A percentile compares a stretch with the other conserved stretches of the same genome.
Conservation (phyloP, 2,797 vertebrate genomes). For the Xenopus petersii region DNA sequence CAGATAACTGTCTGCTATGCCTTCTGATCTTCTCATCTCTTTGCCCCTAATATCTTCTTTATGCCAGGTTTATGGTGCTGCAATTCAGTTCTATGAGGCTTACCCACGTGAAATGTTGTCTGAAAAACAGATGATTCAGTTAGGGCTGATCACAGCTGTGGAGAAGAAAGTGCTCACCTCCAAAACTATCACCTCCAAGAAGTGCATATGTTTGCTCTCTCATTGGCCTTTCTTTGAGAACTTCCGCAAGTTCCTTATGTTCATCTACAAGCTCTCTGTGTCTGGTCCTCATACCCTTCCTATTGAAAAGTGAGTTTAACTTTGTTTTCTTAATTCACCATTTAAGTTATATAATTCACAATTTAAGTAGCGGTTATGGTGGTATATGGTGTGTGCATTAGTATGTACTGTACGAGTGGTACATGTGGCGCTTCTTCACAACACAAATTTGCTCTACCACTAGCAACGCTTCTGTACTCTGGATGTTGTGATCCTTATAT, state of each 20-base stretch:
- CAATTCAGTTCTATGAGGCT: slow-evolving; percentile 95
- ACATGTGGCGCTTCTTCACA: too few species aligned
- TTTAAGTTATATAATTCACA: too few species aligned
- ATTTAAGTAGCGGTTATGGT: too few species aligned
- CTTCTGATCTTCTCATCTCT: too few species aligned
- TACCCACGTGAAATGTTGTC: slow-evolving; percentile 80
- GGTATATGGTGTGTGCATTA: too few species aligned
- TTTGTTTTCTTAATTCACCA: not conserved
- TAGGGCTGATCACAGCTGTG: slow-evolving; percentile 86
- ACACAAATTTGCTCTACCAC: too few species aligned
- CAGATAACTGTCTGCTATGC: too few species aligned
- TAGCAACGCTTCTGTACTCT: too few species aligned
- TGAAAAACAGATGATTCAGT: slow-evolving; percentile 89
- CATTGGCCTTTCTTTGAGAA: slow-evolving; percentile 96
- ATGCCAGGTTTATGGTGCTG: slow-evolving; percentile 89
- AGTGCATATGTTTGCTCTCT: slow-evolving; percentile 96
- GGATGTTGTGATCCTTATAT: too few species aligned
- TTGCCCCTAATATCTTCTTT: not conserved
- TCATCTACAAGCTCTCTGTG: slow-evolving; percentile 93
- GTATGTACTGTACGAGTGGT: too few species aligned
- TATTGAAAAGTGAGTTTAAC: slow-evolving; percentile 88
- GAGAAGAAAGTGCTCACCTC: slow-evolving; percentile 85
- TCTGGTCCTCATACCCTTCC: slow-evolving; percentile 92
- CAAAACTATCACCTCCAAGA: slow-evolving; percentile 89
- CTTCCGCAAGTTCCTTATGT: slow-evolving; percentile 94